phyloP scores from a whole-genome alignment of 2,113 vertebrate genomes.

The Neogobius melanostomus region DNA sequence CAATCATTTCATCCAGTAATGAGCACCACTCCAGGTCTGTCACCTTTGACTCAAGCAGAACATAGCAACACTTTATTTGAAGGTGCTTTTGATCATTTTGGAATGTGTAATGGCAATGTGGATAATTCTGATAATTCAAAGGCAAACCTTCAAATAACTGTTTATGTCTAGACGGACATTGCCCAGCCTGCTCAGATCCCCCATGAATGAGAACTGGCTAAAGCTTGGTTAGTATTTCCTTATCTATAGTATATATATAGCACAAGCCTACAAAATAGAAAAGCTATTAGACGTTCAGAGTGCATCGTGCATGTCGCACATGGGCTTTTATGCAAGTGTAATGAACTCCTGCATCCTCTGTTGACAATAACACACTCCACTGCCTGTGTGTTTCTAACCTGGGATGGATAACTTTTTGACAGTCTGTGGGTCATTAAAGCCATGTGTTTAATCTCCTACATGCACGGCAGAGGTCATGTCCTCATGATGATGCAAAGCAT shows the following conservation, averaged over 20 bases:
- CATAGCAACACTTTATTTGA: constrained; percentile 68
- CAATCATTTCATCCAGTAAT: constrained; percentile 24
- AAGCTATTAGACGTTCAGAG: constrained; percentile 13
- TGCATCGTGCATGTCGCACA: constrained; percentile 49
- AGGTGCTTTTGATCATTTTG: constrained; percentile 43
- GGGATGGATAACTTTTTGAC: background rate
- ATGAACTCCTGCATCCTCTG: background rate
- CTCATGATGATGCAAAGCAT: constrained; percentile 49
- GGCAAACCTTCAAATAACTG: constrained; percentile 69
- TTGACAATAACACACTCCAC: background rate
- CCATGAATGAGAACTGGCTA: constrained; percentile 52
- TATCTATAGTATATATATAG: background rate
- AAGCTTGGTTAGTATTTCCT: constrained; percentile 44
- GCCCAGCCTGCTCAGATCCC: constrained; percentile 43
- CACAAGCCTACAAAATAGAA: constrained; percentile 19
- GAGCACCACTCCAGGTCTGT: constrained; percentile 27
- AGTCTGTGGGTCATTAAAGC: background rate
- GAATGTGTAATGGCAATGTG: constrained; percentile 6
- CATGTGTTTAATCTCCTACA: background rate
- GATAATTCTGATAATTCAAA: constrained; percentile 4
- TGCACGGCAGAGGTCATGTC: background rate
- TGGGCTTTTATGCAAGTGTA: background rate
- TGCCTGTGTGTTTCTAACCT: background rate
- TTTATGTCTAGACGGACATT: constrained; percentile 62
- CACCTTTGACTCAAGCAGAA: constrained; percentile 54